phyloP scores from a whole-genome alignment of 2,797 vertebrate species.

The Australoheros facetus region DNA sequence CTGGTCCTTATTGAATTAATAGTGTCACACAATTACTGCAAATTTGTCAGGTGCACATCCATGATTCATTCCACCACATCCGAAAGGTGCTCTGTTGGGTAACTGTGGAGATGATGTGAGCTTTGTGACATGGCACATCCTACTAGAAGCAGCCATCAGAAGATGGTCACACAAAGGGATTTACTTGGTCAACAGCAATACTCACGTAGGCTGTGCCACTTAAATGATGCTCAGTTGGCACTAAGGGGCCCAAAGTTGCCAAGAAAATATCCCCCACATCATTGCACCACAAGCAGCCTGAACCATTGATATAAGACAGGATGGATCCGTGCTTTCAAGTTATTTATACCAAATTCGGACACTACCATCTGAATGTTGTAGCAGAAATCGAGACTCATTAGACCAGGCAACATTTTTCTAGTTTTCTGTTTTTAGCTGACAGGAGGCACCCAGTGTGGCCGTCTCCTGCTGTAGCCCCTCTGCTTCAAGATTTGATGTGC shows the following conservation, averaged over 20 bases:
- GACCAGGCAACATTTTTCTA: not conserved
- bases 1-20: not conserved
- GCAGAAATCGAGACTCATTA: not conserved
- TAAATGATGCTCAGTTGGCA: not conserved
- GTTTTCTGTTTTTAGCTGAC: not conserved
- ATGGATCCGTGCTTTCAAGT: not conserved
- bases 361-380: not conserved
- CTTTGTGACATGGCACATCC: not conserved
- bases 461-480: not conserved
- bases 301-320: not conserved
- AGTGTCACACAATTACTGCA: not conserved
- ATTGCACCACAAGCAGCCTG: too few species aligned
- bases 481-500: not conserved
- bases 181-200: not conserved
- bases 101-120: not conserved
- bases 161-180: not conserved
- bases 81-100: not conserved
- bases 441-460: not conserved
- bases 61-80: not conserved
- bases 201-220: not conserved
- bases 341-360: not conserved
- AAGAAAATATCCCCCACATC: not conserved
- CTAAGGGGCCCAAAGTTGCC: not conserved
- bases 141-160: not conserved
- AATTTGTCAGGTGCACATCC: not conserved